Conservation (phyloP, 2,113 vertebrate species). For the Morone chrysops region DNA sequence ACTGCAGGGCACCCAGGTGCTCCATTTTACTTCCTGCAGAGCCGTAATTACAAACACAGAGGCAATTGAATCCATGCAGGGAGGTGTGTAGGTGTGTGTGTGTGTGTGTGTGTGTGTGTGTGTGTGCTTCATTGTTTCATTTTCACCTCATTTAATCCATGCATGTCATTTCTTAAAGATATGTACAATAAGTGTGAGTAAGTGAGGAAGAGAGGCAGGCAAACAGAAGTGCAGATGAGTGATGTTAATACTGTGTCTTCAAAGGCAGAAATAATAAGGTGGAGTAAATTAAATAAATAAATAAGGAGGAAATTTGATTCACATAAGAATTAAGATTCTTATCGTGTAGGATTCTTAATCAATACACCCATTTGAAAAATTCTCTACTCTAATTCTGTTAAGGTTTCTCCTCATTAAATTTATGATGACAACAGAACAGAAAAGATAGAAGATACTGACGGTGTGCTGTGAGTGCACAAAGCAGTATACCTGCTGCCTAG, state of each 20-base stretch:
- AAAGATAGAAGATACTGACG: background rate
- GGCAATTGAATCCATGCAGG: slow-evolving; percentile 77
- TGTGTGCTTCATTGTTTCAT: slow-evolving; percentile 13
- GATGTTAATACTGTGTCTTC: slow-evolving; percentile 20
- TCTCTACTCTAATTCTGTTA: background rate
- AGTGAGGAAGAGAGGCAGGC: background rate
- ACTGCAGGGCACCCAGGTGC: slow-evolving; percentile 78
- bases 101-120: slow-evolving; percentile 22
- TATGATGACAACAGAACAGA: background rate
- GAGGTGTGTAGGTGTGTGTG: slow-evolving; percentile 43
- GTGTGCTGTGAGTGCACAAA: background rate
- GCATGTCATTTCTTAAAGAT: slow-evolving; percentile 25
- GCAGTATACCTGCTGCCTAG: background rate
- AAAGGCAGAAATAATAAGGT: slow-evolving; percentile 5
- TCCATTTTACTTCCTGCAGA: slow-evolving; percentile 76
- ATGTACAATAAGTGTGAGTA: background rate
- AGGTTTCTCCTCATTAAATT: slow-evolving; percentile 20
- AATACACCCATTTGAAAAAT: slow-evolving; percentile 14
- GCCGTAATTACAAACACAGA: slow-evolving; percentile 80
- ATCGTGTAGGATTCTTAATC: slow-evolving; percentile 12
- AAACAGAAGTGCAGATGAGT: background rate
- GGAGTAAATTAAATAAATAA: too few relatives aligned
- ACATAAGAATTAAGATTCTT: slow-evolving; percentile 6
- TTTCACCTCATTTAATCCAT: slow-evolving; percentile 27
- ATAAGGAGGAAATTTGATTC: background rate